A percentile compares a stretch with the other conserved stretches of the same genome.
phyloP scores from a whole-genome alignment of 2,888 invertebrate species.

The Ophion costatus region DNA sequence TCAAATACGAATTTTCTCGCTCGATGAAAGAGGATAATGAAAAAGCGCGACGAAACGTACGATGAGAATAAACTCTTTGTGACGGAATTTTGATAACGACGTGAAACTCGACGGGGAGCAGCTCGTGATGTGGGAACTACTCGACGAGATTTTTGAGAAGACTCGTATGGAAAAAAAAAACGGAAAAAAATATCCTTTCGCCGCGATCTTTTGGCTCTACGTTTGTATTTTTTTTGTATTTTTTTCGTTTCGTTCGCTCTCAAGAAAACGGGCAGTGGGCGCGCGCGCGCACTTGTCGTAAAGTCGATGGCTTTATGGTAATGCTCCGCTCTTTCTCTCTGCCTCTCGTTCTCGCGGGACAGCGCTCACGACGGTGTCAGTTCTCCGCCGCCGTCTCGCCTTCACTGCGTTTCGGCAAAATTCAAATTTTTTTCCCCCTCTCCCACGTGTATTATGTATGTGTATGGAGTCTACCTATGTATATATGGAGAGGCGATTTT shows the following conservation, averaged over 20 bases:
- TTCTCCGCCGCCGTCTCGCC: slow-evolving; percentile 66
- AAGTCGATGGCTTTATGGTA: slow-evolving; percentile 81
- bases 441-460: slow-evolving; percentile 45
- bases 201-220: slow-evolving; percentile 26
- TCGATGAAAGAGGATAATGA: background rate
- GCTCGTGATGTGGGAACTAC: slow-evolving; percentile 68
- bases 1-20: background rate
- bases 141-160: slow-evolving; percentile 50
- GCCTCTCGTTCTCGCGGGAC: slow-evolving; percentile 60
- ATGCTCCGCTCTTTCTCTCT: slow-evolving; percentile 69
- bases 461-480: background rate
- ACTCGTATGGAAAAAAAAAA: slow-evolving; percentile 8
- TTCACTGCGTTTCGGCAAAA: slow-evolving; percentile 60
- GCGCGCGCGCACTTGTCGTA: slow-evolving; percentile 79
- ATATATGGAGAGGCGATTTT: background rate
- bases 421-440: slow-evolving; percentile 63
- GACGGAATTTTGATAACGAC: slow-evolving; percentile 82
- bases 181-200: slow-evolving; percentile 16
- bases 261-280: slow-evolving; percentile 70
- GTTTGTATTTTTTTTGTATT: slow-evolving; percentile 3
- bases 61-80: slow-evolving; percentile 71
- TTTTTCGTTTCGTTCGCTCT: slow-evolving; percentile 7
- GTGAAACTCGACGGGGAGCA: slow-evolving; percentile 75
- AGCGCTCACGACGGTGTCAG: slow-evolving; percentile 67
- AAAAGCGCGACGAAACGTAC: slow-evolving; percentile 16